Evolutionary conservation across 2,113 vertebrate genomes (phyloP).

Genomic region (Coryphaenoides rupestris): DNA sequence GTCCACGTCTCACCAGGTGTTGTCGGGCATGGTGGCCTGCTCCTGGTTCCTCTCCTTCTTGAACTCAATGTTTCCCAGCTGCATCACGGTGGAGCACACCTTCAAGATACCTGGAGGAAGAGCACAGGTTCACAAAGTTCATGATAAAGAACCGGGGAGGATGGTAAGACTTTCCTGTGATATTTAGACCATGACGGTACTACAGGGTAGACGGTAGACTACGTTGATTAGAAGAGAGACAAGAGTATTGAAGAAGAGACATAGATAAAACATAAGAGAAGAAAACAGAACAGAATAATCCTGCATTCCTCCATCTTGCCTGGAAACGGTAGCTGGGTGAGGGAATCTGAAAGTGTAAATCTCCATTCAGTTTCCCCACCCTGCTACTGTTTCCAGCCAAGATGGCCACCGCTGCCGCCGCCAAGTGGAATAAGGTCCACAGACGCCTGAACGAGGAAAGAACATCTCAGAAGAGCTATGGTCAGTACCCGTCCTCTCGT

Average conservation of each 20-base stretch:
- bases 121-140: neutral
- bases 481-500: slow-evolving; percentile 80
- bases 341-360: no score
- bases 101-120: slow-evolving; percentile 81
- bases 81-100: slow-evolving; percentile 90
- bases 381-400: no score
- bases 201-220: no score
- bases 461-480: neutral
- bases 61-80: slow-evolving; percentile 93
- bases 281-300: neutral
- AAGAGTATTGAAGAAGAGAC: no score
- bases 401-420: no score
- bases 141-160: neutral
- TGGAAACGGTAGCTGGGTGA: no score
- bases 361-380: no score
- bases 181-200: neutral
- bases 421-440: neutral
- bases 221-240: no score
- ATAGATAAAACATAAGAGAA: neutral
- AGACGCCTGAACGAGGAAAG: neutral
- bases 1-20: slow-evolving; percentile 79
- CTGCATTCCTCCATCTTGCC: no score
- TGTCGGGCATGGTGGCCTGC: slow-evolving; percentile 95
- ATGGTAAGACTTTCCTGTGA: neutral
- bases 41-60: slow-evolving; percentile 96